Evolutionary conservation across 2,888 invertebrate genomes (phyloP).

Genomic region (Lepas anatifera): DNA sequence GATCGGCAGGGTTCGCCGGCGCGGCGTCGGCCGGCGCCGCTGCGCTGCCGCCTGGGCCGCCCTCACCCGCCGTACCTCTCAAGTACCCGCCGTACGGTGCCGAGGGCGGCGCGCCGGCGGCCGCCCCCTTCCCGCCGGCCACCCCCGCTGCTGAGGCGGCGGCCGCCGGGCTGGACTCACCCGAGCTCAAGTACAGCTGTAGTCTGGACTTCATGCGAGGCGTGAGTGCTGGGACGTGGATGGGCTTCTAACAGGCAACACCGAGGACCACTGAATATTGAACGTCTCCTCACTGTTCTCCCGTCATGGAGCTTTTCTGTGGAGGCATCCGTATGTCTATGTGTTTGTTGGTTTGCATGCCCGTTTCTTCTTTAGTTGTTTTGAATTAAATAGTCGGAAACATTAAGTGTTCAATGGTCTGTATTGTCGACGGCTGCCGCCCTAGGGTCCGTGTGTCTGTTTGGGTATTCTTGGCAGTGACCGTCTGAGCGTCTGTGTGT

Average conservation of each 20-base stretch:
- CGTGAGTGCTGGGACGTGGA: neutral
- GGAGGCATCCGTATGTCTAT: neutral
- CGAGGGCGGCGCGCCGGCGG: neutral
- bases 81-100: constrained; percentile 6
- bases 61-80: constrained; percentile 27
- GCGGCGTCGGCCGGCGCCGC: constrained; percentile 18
- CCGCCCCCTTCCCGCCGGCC: constrained; percentile 30
- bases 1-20: no score
- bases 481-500: no score
- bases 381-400: no score
- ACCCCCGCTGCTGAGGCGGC: constrained; percentile 37
- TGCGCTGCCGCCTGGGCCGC: constrained; percentile 27
- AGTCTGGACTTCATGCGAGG: constrained; percentile 46
- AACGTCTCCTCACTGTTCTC: no score
- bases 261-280: no score
- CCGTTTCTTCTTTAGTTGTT: neutral
- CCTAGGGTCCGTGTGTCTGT: no score
- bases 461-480: no score
- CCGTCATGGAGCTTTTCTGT: no score
- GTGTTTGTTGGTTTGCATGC: neutral
- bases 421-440: no score
- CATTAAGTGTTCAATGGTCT: no score
- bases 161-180: constrained; percentile 41
- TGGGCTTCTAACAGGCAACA: no score
- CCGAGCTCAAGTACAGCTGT: constrained; percentile 56